Conservation (phyloP, 2,113 vertebrate species). For the Neogale vison region DNA sequence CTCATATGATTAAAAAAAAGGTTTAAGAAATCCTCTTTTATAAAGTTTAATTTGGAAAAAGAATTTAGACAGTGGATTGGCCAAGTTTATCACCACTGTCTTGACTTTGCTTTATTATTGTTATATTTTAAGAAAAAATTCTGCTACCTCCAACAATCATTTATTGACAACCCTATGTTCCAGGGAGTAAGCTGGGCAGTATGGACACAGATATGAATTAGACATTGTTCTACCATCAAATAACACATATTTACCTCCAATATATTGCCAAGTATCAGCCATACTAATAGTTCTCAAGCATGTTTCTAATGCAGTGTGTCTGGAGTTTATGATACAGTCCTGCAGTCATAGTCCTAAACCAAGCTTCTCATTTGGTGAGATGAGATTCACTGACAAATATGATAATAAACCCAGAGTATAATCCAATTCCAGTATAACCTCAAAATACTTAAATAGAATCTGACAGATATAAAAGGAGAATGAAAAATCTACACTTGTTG, state of each 20-base stretch:
- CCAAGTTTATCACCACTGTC: not conserved
- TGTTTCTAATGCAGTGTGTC: not conserved
- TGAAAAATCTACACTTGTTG: not conserved
- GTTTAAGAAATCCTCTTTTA: not conserved
- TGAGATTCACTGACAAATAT: not conserved
- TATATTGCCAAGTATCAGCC: not conserved
- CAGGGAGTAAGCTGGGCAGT: not conserved
- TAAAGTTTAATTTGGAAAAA: not conserved
- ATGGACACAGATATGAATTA: not conserved
- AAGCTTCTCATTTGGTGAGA: not conserved
- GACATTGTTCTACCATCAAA: not conserved
- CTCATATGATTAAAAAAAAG: not conserved
- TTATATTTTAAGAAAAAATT: not conserved
- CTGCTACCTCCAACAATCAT: not conserved
- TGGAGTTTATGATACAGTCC: not conserved
- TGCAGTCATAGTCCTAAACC: not conserved
- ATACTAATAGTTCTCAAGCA: not conserved
- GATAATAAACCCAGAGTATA: not conserved
- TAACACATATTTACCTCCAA: not conserved
- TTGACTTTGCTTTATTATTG: not conserved
- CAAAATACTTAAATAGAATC: not conserved
- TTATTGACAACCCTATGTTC: not conserved
- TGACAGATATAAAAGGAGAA: not conserved
- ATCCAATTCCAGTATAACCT: not conserved
- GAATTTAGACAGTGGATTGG: not conserved